phyloP scores from a whole-genome alignment of 2,888 invertebrate genomes.

The Tipula helvola region DNA sequence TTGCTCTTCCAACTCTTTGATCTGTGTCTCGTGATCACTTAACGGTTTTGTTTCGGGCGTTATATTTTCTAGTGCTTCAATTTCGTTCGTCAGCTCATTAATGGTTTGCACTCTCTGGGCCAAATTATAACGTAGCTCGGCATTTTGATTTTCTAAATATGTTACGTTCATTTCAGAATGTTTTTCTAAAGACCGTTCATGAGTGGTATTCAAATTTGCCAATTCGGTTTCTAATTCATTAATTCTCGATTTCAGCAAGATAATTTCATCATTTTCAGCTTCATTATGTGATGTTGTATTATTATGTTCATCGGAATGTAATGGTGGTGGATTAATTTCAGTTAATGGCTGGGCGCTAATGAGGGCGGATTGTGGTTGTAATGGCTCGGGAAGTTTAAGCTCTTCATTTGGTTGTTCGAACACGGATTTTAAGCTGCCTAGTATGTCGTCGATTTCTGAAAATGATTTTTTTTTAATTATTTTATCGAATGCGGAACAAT shows the following conservation, averaged over 20 bases:
- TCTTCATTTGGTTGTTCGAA: neutral
- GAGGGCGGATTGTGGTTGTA: neutral
- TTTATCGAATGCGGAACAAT: neutral
- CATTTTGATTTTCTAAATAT: neutral
- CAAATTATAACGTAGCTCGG: neutral
- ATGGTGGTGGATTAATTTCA: neutral
- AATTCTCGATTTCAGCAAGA: neutral
- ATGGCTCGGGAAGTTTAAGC: neutral
- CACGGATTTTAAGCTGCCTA: neutral
- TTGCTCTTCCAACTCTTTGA: neutral
- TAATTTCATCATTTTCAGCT: neutral
- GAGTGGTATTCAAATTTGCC: neutral
- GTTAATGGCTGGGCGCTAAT: neutral
- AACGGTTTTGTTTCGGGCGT: neutral
- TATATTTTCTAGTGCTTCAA: neutral
- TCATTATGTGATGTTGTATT: neutral
- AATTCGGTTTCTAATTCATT: neutral
- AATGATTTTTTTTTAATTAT: neutral
- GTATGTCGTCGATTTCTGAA: neutral
- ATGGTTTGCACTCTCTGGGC: neutral
- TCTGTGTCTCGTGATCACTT: neutral
- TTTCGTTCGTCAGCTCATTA: neutral
- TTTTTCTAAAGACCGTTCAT: neutral
- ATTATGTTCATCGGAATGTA: neutral
- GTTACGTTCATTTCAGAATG: neutral